These are phyloP conservation scores for Oreohelix idahoensis DNA, from an alignment of 1,140 invertebrate genomes.

Conservation along the genomic window DNA sequence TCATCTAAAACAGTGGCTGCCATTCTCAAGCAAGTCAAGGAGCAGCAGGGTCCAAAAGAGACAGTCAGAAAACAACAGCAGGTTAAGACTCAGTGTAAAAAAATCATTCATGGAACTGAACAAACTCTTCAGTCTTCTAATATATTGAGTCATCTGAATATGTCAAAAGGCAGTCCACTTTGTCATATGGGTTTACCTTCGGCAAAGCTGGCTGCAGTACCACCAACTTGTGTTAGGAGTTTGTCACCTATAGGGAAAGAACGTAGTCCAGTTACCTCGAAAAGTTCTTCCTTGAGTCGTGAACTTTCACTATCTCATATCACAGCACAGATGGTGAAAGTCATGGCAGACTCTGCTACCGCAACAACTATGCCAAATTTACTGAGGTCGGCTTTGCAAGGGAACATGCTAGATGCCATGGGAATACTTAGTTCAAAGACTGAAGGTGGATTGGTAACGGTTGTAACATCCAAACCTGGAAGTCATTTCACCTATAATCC, in stretches of 20 bases:
- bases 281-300: conserved; percentile 45
- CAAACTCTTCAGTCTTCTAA: neutral
- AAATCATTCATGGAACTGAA: neutral
- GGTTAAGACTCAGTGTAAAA: neutral
- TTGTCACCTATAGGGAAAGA: conserved; percentile 26
- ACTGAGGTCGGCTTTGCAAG: conserved; percentile 48
- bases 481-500: neutral
- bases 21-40: conserved; percentile 29
- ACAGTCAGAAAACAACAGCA: neutral
- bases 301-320: conserved; percentile 48
- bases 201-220: neutral
- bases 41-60: neutral
- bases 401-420: conserved; percentile 39
- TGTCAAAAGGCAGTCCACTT: neutral
- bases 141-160: neutral
- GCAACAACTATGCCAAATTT: conserved; percentile 5
- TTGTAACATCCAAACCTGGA: neutral
- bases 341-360: conserved; percentile 36
- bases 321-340: conserved; percentile 45
- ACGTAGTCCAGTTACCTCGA: conserved; percentile 36
- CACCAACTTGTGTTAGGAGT: neutral
- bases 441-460: conserved; percentile 5
- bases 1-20: conserved; percentile 33
- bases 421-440: conserved; percentile 26
- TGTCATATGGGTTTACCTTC: neutral